Conservation (phyloP, 2,113 vertebrate genomes). For the Muntiacus muntjak region DNA sequence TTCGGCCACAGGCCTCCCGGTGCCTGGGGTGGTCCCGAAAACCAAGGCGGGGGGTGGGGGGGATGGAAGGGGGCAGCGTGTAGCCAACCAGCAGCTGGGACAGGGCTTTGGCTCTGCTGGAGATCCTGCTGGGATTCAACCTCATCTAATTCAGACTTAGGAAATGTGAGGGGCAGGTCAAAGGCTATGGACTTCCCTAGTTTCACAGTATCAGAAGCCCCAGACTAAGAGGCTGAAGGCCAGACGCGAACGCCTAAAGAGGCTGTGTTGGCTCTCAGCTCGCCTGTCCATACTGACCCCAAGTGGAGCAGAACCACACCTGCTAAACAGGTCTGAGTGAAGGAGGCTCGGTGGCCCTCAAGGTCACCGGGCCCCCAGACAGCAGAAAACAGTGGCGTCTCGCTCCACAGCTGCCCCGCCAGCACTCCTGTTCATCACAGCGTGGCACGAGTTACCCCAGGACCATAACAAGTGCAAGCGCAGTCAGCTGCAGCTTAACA, state of each 20-base stretch:
- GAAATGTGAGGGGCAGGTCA: background rate
- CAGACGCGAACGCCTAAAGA: background rate
- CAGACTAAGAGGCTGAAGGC: background rate
- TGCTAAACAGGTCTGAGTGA: background rate
- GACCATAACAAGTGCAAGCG: background rate
- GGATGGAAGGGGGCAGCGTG: background rate
- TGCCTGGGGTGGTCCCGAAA: background rate
- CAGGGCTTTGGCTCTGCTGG: background rate
- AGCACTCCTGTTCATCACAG: rapidly evolving
- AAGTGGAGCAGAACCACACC: background rate
- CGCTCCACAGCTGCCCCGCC: background rate
- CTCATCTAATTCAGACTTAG: background rate
- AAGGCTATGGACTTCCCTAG: background rate
- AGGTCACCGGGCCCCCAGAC: background rate
- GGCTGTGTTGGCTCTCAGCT: background rate
- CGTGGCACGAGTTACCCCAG: rapidly evolving
- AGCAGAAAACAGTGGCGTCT: background rate
- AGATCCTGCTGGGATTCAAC: background rate
- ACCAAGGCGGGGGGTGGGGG: background rate
- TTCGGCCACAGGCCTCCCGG: background rate
- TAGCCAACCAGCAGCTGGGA: background rate
- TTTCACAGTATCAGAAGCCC: background rate
- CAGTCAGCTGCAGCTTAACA: background rate
- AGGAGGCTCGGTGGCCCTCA: background rate
- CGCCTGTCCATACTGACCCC: background rate